These are phyloP conservation scores for Forbesichthys agassizii DNA, from an alignment of 2,113 vertebrate species.

Conservation along the genomic window DNA sequence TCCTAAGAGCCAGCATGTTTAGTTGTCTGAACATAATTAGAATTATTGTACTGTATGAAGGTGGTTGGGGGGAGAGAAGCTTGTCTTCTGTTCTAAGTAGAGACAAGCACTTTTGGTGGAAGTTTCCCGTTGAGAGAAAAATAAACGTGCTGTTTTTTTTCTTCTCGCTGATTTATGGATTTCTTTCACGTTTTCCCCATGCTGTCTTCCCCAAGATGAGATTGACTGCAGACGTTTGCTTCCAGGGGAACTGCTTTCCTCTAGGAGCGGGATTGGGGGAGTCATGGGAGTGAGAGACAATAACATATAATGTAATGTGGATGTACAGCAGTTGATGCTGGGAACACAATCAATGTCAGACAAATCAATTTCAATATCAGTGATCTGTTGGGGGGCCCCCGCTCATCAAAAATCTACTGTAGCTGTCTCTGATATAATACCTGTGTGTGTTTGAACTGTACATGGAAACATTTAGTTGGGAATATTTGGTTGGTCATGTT, in stretches of 20 bases:
- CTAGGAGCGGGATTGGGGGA: background rate
- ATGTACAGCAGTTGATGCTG: constrained; percentile 36
- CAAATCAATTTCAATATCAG: constrained; percentile 66
- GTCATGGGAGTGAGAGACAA: constrained; percentile 20
- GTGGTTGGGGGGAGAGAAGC: constrained; percentile 33
- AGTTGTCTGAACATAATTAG: constrained; percentile 77
- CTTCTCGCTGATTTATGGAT: constrained; percentile 50
- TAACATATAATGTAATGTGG: constrained; percentile 32
- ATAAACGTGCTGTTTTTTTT: constrained; percentile 43
- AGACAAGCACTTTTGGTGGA: constrained; percentile 55
- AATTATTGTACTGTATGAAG: constrained; percentile 70
- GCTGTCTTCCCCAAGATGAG: constrained; percentile 5
- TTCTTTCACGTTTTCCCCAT: constrained; percentile 19
- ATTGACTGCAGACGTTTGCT: constrained; percentile 33
- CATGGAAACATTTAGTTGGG: background rate
- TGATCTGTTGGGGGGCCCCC: constrained; percentile 33
- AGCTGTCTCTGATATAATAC: constrained; percentile 28
- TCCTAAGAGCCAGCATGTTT: constrained; percentile 74
- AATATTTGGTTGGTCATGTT: background rate
- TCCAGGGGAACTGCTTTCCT: constrained; percentile 19
- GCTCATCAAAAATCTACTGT: constrained; percentile 13
- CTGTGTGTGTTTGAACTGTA: constrained; percentile 23
- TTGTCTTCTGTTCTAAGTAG: constrained; percentile 43
- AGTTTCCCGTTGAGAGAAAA: constrained; percentile 53
- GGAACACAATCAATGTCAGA: constrained; percentile 54